These are phyloP conservation scores for Drosophila recens DNA, from an alignment of 2,888 invertebrate genomes.

Conservation along the genomic window DNA sequence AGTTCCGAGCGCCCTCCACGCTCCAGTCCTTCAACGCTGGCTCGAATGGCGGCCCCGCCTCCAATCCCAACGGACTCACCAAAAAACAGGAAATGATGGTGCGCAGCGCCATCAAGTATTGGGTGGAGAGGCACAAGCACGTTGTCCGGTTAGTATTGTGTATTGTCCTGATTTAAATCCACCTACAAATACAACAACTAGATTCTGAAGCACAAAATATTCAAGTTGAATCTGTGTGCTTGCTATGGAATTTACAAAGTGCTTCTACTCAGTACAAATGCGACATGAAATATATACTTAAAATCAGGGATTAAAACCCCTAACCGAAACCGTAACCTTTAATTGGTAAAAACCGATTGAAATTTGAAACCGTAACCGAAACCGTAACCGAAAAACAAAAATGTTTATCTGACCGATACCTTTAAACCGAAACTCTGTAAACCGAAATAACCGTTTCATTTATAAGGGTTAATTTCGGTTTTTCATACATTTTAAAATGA, in stretches of 20 bases:
- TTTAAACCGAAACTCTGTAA: too few relatives aligned
- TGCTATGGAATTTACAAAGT: conserved; percentile 1
- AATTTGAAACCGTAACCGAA: too few relatives aligned
- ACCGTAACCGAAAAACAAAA: too few relatives aligned
- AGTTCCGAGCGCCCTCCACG: conserved; percentile 89
- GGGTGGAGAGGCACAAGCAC: conserved; percentile 95
- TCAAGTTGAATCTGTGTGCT: conserved; percentile 7
- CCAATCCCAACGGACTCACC: conserved; percentile 92
- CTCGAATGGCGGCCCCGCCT: conserved; percentile 83
- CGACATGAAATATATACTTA: too few relatives aligned
- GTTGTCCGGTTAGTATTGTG: conserved; percentile 90
- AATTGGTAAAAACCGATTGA: too few relatives aligned
- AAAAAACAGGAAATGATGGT: conserved; percentile 94
- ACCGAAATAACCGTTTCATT: too few relatives aligned
- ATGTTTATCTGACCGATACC: too few relatives aligned
- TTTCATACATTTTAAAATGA: too few relatives aligned
- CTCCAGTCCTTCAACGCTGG: conserved; percentile 87
- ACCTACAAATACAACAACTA: conserved; percentile 8
- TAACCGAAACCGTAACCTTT: too few relatives aligned
- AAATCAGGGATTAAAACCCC: too few relatives aligned
- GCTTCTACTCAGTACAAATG: not conserved
- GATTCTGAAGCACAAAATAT: not conserved
- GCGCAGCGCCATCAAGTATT: conserved; percentile 94
- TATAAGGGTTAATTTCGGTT: too few relatives aligned
- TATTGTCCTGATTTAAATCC: conserved; percentile 16